These are phyloP conservation scores for Chaunax sp. DNA, from an alignment of 2,797 vertebrate species.

Conservation along the genomic window DNA sequence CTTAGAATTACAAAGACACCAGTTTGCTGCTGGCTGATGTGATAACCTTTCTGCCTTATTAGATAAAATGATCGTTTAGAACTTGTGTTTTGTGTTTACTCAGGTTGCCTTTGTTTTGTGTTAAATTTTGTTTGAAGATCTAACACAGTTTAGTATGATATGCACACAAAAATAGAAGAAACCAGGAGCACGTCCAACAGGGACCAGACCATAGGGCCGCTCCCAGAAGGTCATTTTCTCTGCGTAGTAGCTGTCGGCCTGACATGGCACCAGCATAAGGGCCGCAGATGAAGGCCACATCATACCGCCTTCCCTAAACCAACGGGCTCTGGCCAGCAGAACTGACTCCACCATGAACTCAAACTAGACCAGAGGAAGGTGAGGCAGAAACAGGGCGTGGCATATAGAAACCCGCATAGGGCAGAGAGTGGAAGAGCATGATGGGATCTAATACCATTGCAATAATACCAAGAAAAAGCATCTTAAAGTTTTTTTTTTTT, in stretches of 20 bases:
- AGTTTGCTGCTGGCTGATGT: too few relatives aligned
- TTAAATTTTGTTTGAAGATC: too few relatives aligned
- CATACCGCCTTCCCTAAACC: constrained; percentile 82
- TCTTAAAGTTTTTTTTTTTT: background rate
- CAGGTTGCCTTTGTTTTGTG: too few relatives aligned
- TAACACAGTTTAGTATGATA: too few relatives aligned
- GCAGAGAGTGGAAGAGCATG: background rate
- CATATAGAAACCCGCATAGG: background rate
- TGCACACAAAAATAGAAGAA: too few relatives aligned
- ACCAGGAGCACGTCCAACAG: too few relatives aligned
- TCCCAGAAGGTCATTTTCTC: constrained; percentile 88
- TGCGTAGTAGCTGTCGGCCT: constrained; percentile 80
- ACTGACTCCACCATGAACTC: constrained; percentile 91
- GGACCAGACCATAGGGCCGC: constrained; percentile 83
- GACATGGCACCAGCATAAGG: constrained; percentile 85
- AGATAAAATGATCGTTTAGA: too few relatives aligned
- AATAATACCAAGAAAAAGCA: background rate
- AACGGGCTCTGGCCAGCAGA: constrained; percentile 78
- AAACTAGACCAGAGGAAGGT: constrained; percentile 72
- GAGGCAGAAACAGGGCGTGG: background rate
- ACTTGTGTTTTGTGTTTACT: too few relatives aligned
- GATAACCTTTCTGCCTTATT: too few relatives aligned
- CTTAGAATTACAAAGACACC: too few relatives aligned
- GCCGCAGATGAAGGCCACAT: constrained; percentile 86
- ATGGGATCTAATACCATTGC: background rate